Percentiles rank a stretch among this genome's conserved stretches.
Evolutionary conservation across 2,797 vertebrate species (phyloP).

Genomic region (Sardinella longiceps): DNA sequence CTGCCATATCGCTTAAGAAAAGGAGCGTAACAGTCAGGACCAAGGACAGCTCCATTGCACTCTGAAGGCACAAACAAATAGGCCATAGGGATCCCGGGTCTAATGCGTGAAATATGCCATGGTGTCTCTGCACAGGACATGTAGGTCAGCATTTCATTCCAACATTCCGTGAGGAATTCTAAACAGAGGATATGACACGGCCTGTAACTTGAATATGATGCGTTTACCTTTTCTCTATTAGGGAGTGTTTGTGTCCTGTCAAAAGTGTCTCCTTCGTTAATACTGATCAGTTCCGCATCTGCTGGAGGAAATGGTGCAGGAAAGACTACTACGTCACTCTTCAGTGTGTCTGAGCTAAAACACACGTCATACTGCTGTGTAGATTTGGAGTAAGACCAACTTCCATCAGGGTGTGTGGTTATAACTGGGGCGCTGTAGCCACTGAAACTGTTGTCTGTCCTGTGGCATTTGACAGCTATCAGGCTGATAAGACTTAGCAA

Average conservation of each 20-base stretch:
- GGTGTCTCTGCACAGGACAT: too few relatives aligned
- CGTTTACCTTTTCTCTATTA: conserved; percentile 64
- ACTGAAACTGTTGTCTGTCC: conserved; percentile 57
- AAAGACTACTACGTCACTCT: conserved; percentile 71
- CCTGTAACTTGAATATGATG: background rate
- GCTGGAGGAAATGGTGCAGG: conserved; percentile 59
- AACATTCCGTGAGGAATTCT: background rate
- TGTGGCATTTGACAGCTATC: conserved; percentile 82
- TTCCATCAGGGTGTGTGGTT: conserved; percentile 67
- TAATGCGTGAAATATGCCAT: background rate
- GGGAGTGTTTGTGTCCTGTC: conserved; percentile 67
- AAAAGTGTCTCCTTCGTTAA: conserved; percentile 66
- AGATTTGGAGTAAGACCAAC: conserved; percentile 68
- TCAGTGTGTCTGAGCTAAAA: conserved; percentile 69
- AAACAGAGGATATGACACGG: background rate
- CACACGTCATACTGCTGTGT: conserved; percentile 71
- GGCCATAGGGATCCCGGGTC: too few relatives aligned
- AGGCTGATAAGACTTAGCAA: conserved; percentile 82
- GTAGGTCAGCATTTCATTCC: too few relatives aligned
- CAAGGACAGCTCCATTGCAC: conserved; percentile 7
- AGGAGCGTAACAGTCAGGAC: background rate
- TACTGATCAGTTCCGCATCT: conserved; percentile 68
- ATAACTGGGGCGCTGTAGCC: conserved; percentile 61
- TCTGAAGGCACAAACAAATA: background rate
- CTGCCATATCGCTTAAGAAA: background rate